These are phyloP conservation scores for Acropora yongei DNA, from an alignment of 64 coral and sea anemone species.

Conservation along the genomic window DNA sequence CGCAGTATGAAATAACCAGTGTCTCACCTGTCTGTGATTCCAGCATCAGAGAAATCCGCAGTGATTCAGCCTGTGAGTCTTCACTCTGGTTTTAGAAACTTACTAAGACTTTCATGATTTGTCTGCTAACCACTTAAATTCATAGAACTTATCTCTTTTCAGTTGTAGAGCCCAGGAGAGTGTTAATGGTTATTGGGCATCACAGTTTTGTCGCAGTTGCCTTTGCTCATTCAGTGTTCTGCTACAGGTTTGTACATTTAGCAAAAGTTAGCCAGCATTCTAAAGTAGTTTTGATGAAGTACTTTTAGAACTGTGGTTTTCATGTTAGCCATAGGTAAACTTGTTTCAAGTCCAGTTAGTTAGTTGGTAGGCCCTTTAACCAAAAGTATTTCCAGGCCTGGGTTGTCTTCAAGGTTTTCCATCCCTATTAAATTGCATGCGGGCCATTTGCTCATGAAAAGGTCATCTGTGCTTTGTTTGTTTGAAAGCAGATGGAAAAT, in stretches of 20 bases:
- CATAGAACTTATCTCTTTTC: background rate
- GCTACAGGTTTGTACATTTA: conserved; percentile 80
- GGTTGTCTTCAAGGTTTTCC: too few species aligned
- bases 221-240: conserved; percentile 92
- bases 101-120: background rate
- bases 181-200: conserved; percentile 85
- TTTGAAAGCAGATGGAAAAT: too few species aligned
- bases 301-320: too few species aligned
- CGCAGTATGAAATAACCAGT: conserved; percentile 6
- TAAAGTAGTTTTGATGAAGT: background rate
- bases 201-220: conserved; percentile 93
- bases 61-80: background rate
- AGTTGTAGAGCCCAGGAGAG: conserved; percentile 92
- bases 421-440: too few species aligned
- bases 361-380: too few species aligned
- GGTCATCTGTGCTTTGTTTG: too few species aligned
- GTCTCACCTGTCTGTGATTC: background rate
- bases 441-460: too few species aligned
- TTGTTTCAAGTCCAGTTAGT: too few species aligned
- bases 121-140: background rate
- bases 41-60: background rate
- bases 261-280: background rate
- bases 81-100: background rate
- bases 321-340: too few species aligned
- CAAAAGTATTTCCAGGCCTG: too few species aligned